phyloP scores from a whole-genome alignment of 2,888 invertebrate species.

The Athetis lepigone region DNA sequence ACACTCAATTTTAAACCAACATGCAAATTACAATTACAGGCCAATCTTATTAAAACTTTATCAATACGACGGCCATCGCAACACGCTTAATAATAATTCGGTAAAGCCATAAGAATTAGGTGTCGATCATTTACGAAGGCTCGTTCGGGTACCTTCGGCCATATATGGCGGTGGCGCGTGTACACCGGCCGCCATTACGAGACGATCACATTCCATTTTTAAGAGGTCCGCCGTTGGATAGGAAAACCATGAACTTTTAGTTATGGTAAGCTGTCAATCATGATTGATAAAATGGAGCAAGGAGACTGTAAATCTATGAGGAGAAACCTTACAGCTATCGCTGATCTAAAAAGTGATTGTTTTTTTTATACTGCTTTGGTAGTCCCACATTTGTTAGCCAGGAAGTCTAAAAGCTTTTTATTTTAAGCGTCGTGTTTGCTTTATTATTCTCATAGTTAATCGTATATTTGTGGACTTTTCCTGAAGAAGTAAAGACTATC shows the following conservation, averaged over 20 bases:
- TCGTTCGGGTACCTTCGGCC: slow-evolving; percentile 64
- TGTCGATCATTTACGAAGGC: slow-evolving; percentile 79
- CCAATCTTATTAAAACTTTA: slow-evolving; percentile 25
- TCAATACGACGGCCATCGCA: slow-evolving; percentile 8
- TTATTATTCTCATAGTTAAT: too few relatives aligned
- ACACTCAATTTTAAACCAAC: slow-evolving; percentile 22
- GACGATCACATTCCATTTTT: slow-evolving; percentile 70
- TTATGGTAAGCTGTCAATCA: slow-evolving; percentile 42
- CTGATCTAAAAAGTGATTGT: too few relatives aligned
- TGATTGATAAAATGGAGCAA: slow-evolving; percentile 15
- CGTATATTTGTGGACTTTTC: too few relatives aligned
- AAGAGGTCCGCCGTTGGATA: slow-evolving; percentile 49
- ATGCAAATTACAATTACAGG: slow-evolving; percentile 38
- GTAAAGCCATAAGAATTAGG: slow-evolving; percentile 76
- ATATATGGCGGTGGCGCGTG: slow-evolving; percentile 76
- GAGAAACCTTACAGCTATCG: not conserved
- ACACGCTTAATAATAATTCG: slow-evolving; percentile 59
- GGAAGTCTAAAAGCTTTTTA: too few relatives aligned
- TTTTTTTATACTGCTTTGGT: too few relatives aligned
- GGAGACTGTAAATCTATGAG: not conserved
- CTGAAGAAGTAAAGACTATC: too few relatives aligned
- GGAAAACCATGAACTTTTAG: slow-evolving; percentile 48
- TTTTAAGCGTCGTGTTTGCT: too few relatives aligned
- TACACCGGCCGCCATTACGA: slow-evolving; percentile 74
- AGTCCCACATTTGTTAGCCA: too few relatives aligned